Base-by-base conservation (phyloP, 2,113 vertebrate species). In the Danionella cerebrum region DNA sequence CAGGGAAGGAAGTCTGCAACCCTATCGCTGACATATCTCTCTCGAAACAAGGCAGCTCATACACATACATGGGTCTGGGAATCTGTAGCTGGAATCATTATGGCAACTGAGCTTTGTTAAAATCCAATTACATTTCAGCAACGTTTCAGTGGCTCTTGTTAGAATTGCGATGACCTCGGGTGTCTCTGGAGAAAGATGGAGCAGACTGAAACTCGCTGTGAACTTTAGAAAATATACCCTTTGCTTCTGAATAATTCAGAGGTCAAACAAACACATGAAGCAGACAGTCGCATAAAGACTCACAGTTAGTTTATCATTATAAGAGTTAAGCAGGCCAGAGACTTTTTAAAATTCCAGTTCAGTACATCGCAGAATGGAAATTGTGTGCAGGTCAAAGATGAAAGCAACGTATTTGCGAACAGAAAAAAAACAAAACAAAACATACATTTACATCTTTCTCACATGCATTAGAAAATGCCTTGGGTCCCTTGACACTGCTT, bases 91-190 rank as follows among this genome's bases (percentile, higher is more conserved):
- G 19, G 31, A 62, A 72, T 66, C 45, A 54, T 54, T 64, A 63
- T 3, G 38, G 6, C 31, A 29, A 9, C 39, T 45, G 31, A 65
- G 12, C 13, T 55, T 55, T 58, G 54, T 65, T 60, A 48, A 62
- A 75, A 73, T 71, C 63, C 70, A 76, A 60, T 71, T 65, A 68
- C 58, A n/a, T 42, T 42, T 64, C 52, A 13, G 55, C 25, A 39
- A 65, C 13, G 14, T 60, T 71, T 63, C 55, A 19, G 36, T 38
- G 14, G 13, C 38, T 65, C 58, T 16, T 63, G 27, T 59, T 57
- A 24, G 27, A 67, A 57, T 29, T 60, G 33, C 48, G 44, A 36
- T 65, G 66, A 75, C 66, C 42, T 44, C 35, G 29, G 39, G 25
- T 2, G 25, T 64, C 62, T 64, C 62, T 13, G 31, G 62, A 67